Percentiles rank a stretch among this genome's conserved stretches.
Evolutionary conservation across 2,888 invertebrate species (phyloP).

Genomic region (Leptopilina drosophilae): DNA sequence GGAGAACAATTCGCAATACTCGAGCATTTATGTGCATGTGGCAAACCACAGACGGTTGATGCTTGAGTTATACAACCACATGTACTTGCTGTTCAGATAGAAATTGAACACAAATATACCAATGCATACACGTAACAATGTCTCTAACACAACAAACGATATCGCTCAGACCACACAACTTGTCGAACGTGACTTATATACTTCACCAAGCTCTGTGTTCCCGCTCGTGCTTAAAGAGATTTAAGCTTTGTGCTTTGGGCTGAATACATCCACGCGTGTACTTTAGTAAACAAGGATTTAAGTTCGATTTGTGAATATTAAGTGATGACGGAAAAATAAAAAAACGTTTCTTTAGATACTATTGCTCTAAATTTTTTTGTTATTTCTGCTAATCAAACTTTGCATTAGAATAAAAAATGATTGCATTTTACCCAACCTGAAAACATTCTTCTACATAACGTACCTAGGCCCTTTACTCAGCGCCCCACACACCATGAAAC

Average conservation of each 20-base stretch:
- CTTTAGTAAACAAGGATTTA: background rate
- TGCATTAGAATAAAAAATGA: no score
- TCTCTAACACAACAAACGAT: constrained; percentile 43
- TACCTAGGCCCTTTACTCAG: no score
- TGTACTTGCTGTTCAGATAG: background rate
- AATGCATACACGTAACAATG: constrained; percentile 36
- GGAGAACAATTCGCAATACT: constrained; percentile 13
- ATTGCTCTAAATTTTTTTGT: no score
- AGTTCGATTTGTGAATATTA: background rate
- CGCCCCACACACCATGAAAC: no score
- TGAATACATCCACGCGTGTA: background rate
- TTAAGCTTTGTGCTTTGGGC: background rate
- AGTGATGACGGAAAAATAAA: background rate
- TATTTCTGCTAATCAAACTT: no score
- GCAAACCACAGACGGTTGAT: constrained; percentile 29
- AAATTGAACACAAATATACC: constrained; percentile 3
- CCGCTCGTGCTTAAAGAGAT: constrained; percentile 39
- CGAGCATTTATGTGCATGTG: constrained; percentile 31
- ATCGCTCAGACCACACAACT: constrained; percentile 41
- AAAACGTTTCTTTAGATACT: no score
- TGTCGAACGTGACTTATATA: constrained; percentile 51
- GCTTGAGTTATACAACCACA: constrained; percentile 22
- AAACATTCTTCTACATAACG: no score
- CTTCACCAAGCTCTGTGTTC: constrained; percentile 38
- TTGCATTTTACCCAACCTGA: no score